These are phyloP conservation scores for Eurytoma adleriae DNA, from an alignment of 2,888 invertebrate species.

Conservation along the genomic window DNA sequence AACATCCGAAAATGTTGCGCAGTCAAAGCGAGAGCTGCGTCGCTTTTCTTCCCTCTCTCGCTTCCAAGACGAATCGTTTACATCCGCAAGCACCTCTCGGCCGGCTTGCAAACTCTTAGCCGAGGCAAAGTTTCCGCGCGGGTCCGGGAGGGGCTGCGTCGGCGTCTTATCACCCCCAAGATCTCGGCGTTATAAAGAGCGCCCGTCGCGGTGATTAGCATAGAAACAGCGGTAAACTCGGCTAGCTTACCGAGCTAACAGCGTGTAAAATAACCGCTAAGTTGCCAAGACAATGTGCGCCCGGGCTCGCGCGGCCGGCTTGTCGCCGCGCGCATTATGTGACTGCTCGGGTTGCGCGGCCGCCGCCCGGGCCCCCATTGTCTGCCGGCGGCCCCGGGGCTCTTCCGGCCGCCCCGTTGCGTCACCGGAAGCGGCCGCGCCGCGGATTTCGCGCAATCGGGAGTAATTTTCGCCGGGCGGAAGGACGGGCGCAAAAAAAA, in stretches of 20 bases:
- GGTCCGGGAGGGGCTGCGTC: not conserved
- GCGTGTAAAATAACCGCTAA: slow-evolving; percentile 77
- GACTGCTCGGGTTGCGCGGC: not conserved
- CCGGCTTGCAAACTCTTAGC: slow-evolving; percentile 9
- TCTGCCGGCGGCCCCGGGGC: not conserved
- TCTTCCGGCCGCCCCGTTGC: slow-evolving; percentile 18
- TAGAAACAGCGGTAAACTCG: slow-evolving; percentile 75
- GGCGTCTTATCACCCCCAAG: not conserved
- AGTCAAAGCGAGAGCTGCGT: too few relatives aligned
- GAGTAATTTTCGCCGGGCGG: not conserved
- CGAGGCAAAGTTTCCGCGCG: slow-evolving; percentile 36
- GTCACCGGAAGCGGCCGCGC: too few relatives aligned
- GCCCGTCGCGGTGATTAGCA: slow-evolving; percentile 71
- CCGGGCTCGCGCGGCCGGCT: not conserved
- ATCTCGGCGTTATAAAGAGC: slow-evolving; percentile 49
- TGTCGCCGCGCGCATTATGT: slow-evolving; percentile 8
- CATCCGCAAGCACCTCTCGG: slow-evolving; percentile 40
- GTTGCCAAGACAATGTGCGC: slow-evolving; percentile 74
- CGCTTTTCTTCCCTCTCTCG: slow-evolving; percentile 37
- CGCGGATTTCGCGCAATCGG: not conserved
- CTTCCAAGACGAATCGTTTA: slow-evolving; percentile 45
- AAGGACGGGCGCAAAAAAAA: not conserved
- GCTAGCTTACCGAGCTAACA: slow-evolving; percentile 75
- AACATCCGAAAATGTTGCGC: too few relatives aligned
- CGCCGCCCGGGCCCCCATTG: slow-evolving; percentile 26